phyloP scores from a whole-genome alignment of 2,113 vertebrate species.

The Cavia aperea region DNA sequence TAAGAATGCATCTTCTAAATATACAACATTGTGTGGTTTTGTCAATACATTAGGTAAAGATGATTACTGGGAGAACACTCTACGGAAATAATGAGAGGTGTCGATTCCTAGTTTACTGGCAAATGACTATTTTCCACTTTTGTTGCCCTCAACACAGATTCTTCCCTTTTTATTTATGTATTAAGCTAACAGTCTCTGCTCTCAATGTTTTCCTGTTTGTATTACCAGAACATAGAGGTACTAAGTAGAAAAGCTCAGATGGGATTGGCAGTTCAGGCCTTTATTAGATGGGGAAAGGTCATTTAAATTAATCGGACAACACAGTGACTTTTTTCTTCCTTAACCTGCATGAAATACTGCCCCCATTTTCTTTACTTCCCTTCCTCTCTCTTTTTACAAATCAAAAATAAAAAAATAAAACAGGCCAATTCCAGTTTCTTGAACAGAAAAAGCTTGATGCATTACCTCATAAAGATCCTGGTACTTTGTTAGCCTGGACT shows the following conservation, averaged over 20 bases:
- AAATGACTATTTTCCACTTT: conserved; percentile 15
- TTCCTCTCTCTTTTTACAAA: neutral
- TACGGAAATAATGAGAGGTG: neutral
- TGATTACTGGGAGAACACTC: neutral
- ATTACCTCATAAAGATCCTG: conserved; percentile 34
- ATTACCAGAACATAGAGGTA: neutral
- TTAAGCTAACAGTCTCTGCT: conserved; percentile 34
- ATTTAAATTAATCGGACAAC: neutral
- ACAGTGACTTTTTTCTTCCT: neutral
- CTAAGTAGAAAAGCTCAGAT: conserved; percentile 33
- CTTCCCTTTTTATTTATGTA: conserved; percentile 12
- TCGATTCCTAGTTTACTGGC: neutral
- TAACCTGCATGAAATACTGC: neutral
- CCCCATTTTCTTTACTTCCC: neutral
- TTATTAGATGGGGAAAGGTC: neutral
- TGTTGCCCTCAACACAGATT: conserved; percentile 3
- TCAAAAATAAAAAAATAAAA: neutral
- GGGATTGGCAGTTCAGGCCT: neutral
- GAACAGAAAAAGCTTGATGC: neutral
- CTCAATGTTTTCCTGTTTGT: conserved; percentile 16
- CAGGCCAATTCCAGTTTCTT: conserved; percentile 10
- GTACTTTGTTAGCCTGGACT: conserved; percentile 25
- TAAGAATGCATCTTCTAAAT: conserved; percentile 55
- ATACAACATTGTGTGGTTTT: conserved; percentile 33
- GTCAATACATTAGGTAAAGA: neutral